phyloP scores from a whole-genome alignment of 2,888 invertebrate species.

The Aphidoletes aphidimyza region DNA sequence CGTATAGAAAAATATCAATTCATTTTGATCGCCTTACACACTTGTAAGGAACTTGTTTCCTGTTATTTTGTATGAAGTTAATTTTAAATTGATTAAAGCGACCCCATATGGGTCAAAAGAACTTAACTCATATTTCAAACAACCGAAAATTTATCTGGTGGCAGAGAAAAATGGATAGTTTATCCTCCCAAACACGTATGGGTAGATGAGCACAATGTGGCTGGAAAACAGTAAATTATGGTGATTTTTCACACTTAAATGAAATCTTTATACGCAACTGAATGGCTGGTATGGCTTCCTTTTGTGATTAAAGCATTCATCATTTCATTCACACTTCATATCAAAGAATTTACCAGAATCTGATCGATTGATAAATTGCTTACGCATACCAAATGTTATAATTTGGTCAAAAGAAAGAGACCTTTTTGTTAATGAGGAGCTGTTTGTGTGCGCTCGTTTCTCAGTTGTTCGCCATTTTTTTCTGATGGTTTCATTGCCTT shows the following conservation, averaged over 20 bases:
- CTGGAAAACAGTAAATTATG: too few relatives aligned
- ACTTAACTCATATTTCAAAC: too few relatives aligned
- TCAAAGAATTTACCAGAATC: neutral
- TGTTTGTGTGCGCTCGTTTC: neutral
- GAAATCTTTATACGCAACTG: neutral
- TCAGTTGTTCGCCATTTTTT: neutral
- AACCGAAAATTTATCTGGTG: too few relatives aligned
- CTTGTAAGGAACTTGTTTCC: neutral
- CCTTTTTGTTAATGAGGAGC: neutral
- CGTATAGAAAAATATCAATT: neutral
- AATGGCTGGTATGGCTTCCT: neutral
- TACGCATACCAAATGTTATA: slow-evolving; percentile 2
- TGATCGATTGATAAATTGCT: slow-evolving; percentile 12
- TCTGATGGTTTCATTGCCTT: neutral
- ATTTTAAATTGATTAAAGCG: slow-evolving; percentile 26
- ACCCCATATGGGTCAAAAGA: neutral
- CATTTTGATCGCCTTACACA: too few relatives aligned
- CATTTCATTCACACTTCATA: neutral
- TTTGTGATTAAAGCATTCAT: neutral
- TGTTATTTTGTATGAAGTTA: neutral
- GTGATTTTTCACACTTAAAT: too few relatives aligned
- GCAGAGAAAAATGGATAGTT: too few relatives aligned
- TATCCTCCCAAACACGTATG: too few relatives aligned
- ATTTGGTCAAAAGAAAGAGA: neutral
- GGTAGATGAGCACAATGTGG: too few relatives aligned